phyloP scores from a whole-genome alignment of 1,140 invertebrate genomes.

The Drosophila rhopaloa region DNA sequence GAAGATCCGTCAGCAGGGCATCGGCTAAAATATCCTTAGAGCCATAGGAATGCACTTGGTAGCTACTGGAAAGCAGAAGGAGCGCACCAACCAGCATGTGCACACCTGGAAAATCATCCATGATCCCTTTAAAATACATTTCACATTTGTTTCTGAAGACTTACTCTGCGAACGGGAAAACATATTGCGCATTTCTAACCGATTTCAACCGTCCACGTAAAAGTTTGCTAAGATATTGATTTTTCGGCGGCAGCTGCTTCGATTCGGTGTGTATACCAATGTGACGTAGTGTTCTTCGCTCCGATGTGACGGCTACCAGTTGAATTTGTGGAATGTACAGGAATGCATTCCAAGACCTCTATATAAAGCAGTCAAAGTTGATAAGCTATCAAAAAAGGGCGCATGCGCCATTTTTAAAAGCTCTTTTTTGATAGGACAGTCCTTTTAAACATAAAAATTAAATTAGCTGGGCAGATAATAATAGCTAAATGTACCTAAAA shows the following conservation, averaged over 20 bases:
- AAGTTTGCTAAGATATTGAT: conserved; percentile 57
- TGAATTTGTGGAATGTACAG: conserved; percentile 61
- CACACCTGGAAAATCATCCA: conserved; percentile 22
- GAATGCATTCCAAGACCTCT: conserved; percentile 16
- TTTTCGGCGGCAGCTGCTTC: conserved; percentile 59
- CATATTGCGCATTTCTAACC: conserved; percentile 66
- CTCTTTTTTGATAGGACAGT: conserved; percentile 15
- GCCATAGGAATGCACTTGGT: conserved; percentile 46
- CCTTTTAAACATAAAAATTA: conserved; percentile 1
- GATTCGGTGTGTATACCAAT: conserved; percentile 48
- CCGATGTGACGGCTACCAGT: conserved; percentile 67
- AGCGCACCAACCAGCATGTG: conserved; percentile 34
- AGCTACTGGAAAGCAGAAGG: conserved; percentile 24
- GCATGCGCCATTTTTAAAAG: conserved; percentile 38
- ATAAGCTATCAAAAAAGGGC: conserved; percentile 23
- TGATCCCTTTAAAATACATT: not conserved
- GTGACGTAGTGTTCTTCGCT: conserved; percentile 7
- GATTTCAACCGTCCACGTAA: conserved; percentile 43
- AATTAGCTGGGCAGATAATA: conserved; percentile 1
- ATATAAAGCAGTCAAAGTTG: conserved; percentile 23
- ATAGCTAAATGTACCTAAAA: no score
- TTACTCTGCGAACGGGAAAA: conserved; percentile 45
- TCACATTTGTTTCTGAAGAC: not conserved
- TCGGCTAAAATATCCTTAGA: conserved; percentile 86
- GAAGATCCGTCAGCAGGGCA: conserved; percentile 88